Percentiles rank a stretch among this genome's conserved stretches.
phyloP scores from a whole-genome alignment of 2,888 invertebrate species.

The Drosophila nr. perissopoda region DNA sequence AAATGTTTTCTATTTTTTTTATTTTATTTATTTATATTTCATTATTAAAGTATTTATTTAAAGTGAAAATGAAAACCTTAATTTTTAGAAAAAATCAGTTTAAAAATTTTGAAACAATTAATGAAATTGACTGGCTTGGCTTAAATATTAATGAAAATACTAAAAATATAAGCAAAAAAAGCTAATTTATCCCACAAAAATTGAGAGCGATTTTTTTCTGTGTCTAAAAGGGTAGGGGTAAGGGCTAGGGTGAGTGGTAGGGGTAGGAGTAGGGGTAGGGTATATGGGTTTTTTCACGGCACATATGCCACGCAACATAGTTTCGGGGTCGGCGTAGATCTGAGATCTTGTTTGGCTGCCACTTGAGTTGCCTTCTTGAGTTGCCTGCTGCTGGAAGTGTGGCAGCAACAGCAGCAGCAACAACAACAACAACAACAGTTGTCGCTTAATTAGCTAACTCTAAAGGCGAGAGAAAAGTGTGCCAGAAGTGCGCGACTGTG shows the following conservation, averaged over 20 bases:
- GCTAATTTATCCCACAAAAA: not conserved
- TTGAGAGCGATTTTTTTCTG: not conserved
- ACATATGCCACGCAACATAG: conserved; percentile 53
- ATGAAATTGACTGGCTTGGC: too few relatives aligned
- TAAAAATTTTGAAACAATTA: too few relatives aligned
- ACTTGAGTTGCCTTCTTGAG: conserved; percentile 36
- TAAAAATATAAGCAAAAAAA: too few relatives aligned
- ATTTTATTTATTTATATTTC: not conserved
- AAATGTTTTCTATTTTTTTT: not conserved
- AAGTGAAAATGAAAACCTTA: too few relatives aligned
- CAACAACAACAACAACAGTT: conserved; percentile 26
- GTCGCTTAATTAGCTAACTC: conserved; percentile 65
- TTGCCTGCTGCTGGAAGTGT: conserved; percentile 35
- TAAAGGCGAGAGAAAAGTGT: conserved; percentile 55
- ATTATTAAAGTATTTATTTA: too few relatives aligned
- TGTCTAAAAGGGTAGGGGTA: not conserved
- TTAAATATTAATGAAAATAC: too few relatives aligned
- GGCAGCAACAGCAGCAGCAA: conserved; percentile 32
- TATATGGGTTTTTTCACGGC: conserved; percentile 18
- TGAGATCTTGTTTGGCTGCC: conserved; percentile 22
- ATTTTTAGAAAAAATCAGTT: too few relatives aligned
- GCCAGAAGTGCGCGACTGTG: conserved; percentile 50
- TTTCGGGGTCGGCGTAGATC: conserved; percentile 39
- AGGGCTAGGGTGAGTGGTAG: not conserved
- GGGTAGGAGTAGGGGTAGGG: not conserved